These are phyloP conservation scores for Scolopax mira DNA, from an alignment of 2,113 vertebrate species.

Conservation along the genomic window DNA sequence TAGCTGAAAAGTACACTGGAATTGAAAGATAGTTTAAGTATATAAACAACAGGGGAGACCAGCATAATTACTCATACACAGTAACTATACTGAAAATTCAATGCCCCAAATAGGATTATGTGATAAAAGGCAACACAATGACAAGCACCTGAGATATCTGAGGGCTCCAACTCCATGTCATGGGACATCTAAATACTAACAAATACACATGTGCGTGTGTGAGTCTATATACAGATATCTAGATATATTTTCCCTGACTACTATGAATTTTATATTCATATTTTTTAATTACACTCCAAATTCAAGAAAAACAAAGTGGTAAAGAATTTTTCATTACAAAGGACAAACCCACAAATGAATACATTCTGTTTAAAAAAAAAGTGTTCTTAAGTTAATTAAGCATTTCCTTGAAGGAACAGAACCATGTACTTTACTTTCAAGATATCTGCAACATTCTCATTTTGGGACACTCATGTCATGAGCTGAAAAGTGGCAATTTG, in stretches of 20 bases:
- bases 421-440: background rate
- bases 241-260: background rate
- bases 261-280: background rate
- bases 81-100: background rate
- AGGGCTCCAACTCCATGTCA: background rate
- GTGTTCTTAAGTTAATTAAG: background rate
- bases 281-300: background rate
- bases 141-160: background rate
- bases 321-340: background rate
- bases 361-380: background rate
- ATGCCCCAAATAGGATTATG: background rate
- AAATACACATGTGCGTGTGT: background rate
- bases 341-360: background rate
- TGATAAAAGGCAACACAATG: background rate
- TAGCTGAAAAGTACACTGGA: background rate
- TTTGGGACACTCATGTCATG: background rate
- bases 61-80: background rate
- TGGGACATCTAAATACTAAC: background rate
- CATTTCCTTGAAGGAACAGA: background rate
- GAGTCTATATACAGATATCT: background rate
- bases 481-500: conserved; percentile 52
- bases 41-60: background rate
- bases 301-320: background rate
- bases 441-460: background rate
- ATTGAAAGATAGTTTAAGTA: background rate